Conservation (phyloP, 2,888 invertebrate genomes). For the Ichneumon xanthorius region DNA sequence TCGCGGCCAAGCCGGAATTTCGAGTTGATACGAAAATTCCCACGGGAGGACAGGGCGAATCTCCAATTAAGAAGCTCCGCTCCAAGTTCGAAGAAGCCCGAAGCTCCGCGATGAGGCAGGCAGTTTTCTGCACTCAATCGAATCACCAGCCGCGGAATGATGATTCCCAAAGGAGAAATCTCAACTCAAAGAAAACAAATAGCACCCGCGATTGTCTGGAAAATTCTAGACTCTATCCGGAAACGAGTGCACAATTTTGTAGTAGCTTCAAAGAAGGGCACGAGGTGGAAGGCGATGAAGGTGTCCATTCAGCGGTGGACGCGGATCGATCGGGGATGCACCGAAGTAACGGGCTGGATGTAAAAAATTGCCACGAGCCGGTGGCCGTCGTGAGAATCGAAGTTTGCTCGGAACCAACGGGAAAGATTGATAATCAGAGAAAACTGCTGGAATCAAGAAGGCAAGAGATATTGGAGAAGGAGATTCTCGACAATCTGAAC, state of each 20-base stretch:
- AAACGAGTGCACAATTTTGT: conserved; percentile 38
- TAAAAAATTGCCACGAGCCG: background rate
- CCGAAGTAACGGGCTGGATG: background rate
- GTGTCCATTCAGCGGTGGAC: background rate
- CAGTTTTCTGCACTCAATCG: background rate
- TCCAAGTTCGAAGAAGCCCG: conserved; percentile 61
- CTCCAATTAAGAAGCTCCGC: conserved; percentile 64
- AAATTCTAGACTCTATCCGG: conserved; percentile 74
- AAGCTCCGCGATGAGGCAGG: conserved; percentile 17
- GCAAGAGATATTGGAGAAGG: conserved; percentile 63
- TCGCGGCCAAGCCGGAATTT: conserved; percentile 75
- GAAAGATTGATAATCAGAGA: conserved; percentile 41
- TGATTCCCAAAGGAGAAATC: conserved; percentile 24
- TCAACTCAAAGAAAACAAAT: background rate
- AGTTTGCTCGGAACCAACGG: conserved; percentile 15
- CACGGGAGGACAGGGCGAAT: conserved; percentile 48
- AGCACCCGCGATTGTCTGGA: conserved; percentile 64
- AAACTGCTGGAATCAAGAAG: conserved; percentile 45
- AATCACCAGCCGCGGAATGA: conserved; percentile 28
- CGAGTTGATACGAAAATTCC: conserved; percentile 52
- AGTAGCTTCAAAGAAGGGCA: conserved; percentile 11
- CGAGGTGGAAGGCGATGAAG: conserved; percentile 23
- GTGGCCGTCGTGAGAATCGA: background rate
- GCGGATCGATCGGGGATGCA: background rate
- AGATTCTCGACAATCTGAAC: conserved; percentile 80